Base-by-base conservation (phyloP, 1,140 invertebrate genomes). In the Hyphantria cunea region DNA sequence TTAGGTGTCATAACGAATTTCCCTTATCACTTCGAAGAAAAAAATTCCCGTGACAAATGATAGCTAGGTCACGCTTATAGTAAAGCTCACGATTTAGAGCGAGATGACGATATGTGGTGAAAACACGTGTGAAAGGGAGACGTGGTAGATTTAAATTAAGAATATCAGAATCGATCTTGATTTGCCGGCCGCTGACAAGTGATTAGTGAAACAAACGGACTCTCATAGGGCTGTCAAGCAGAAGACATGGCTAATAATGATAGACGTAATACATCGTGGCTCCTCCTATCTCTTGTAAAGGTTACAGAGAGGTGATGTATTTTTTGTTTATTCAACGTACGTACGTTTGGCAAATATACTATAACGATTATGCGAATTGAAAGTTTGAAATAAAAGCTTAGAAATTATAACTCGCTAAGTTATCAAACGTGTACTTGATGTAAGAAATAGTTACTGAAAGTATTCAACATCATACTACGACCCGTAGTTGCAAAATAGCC, bases 101-200 rank as follows among this genome's bases (percentile, higher is more conserved):
- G 61, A 54, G 75, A 76, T 41, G 42, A 51, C 48, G 47, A 70
- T 71, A 62, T 13, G 8, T 33, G 58, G 50, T 54, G 15, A 33
- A 33, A 32, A 13, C 50, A 32, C 45, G 75, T 50, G 66, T 14
- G 72, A 78, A 39, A 63, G 73, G 62, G 78, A 77, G 33, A 50
- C 64, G 60, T 48, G 15, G 64, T 64, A 66, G 62, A 68, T 78
- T 81, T 75, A 72, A 83, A 84, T 86, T 86, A 84, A 78, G 75
- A 84, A 81, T 87, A 88, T 88, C 82, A 59, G 75, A 76, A 85
- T 85, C 73, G 79, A 88, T 88, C 84, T 86, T 80, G 84, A 87
- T 87, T 87, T 82, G 84, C 80, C 84, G 71, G 66, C 54, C 74
- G 85, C 80, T 84, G 85, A 86, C 85, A 86, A 80, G 81, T 78